Percentiles rank a stretch among this genome's conserved stretches.
phyloP scores from a whole-genome alignment of 2,113 vertebrate species.

The Scytalopus superciliaris region DNA sequence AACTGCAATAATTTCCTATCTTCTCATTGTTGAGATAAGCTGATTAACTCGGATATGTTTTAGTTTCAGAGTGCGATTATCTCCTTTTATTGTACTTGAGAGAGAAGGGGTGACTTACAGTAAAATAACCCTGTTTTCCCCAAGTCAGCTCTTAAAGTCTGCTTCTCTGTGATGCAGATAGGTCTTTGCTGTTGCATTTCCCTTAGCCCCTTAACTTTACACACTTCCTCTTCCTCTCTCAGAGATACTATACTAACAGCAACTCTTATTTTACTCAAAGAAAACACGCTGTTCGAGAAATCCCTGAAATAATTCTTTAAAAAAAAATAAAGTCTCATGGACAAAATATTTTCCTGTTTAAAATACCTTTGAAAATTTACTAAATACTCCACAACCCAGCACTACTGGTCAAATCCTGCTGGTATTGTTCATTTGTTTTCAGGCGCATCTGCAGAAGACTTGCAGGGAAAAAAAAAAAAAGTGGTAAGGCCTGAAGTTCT shows the following conservation, averaged over 20 bases:
- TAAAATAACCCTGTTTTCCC: constrained; percentile 14
- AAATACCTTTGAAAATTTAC: neutral
- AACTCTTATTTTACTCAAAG: neutral
- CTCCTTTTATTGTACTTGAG: constrained; percentile 4
- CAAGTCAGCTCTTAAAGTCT: neutral
- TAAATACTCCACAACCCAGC: neutral
- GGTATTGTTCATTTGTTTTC: neutral
- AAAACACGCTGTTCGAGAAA: neutral
- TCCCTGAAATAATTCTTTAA: neutral
- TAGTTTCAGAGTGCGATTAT: constrained; percentile 33
- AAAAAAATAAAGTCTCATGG: neutral
- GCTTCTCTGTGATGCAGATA: neutral
- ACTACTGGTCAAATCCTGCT: neutral
- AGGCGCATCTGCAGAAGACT: neutral
- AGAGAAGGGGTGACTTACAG: neutral
- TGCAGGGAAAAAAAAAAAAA: neutral
- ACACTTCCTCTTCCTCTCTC: neutral
- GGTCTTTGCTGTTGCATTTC: neutral
- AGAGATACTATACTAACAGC: neutral
- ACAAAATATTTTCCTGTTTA: neutral
- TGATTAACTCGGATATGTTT: constrained; percentile 11
- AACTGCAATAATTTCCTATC: constrained; percentile 42
- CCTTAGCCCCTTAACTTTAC: neutral
- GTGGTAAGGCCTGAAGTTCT: neutral
- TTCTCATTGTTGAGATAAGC: constrained; percentile 36